Conservation (phyloP, 2,797 vertebrate genomes). For the Pseudotriccus pelzelni region DNA sequence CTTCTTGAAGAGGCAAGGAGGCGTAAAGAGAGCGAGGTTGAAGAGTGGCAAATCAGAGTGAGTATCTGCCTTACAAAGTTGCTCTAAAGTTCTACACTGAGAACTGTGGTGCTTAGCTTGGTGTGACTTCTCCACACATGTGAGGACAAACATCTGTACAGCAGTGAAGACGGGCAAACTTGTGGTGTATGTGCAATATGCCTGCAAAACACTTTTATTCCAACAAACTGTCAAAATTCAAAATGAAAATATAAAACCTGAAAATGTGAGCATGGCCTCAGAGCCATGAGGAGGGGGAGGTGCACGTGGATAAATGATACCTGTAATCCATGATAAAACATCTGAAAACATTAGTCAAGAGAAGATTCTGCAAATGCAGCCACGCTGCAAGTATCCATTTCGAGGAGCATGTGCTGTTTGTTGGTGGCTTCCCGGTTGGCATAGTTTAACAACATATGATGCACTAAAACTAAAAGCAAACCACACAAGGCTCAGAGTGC, state of each 20-base stretch:
- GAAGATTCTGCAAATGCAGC: not conserved
- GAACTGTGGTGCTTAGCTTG: not conserved
- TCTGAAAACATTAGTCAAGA: not conserved
- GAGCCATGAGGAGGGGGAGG: not conserved
- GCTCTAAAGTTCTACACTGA: not conserved
- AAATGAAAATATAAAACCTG: not conserved
- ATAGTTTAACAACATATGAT: not conserved
- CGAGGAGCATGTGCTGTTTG: not conserved
- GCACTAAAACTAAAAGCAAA: not conserved
- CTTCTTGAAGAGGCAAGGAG: constrained; percentile 88
- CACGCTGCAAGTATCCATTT: not conserved
- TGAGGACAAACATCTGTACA: not conserved
- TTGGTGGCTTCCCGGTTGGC: not conserved
- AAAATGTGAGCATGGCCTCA: not conserved
- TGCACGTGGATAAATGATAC: not conserved
- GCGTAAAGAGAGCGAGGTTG: constrained; percentile 88
- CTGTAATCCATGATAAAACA: not conserved
- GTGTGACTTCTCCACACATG: not conserved
- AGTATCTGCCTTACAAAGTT: constrained; percentile 36
- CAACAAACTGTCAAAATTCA: not conserved
- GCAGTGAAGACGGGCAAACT: not conserved
- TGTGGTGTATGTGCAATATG: not conserved
- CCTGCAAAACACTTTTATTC: not conserved
- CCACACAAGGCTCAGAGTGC: fast-evolving
- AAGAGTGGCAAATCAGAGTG: constrained; percentile 89